Conservation (phyloP, 2,797 vertebrate species). For the Megalops cyprinoides region DNA sequence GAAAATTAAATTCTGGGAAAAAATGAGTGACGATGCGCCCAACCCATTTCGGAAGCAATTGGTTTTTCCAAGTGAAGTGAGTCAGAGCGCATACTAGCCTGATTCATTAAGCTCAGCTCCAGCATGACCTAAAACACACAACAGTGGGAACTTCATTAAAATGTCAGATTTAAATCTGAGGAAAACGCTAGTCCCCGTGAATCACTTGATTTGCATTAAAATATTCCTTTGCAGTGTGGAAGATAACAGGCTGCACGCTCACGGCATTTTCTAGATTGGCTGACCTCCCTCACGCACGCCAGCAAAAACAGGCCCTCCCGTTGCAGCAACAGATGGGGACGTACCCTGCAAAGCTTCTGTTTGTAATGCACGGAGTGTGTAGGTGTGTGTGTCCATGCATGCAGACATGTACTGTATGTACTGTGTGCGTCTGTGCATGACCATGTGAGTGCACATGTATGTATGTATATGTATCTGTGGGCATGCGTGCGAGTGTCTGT, state of each 20-base stretch:
- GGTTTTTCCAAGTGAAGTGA: not conserved
- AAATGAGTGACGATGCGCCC: not conserved
- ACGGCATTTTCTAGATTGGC: not conserved
- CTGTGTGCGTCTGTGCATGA: not conserved
- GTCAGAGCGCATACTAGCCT: not conserved
- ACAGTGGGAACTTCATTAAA: not conserved
- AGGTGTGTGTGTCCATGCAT: not conserved
- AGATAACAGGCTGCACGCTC: not conserved
- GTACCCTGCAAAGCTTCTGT: not conserved
- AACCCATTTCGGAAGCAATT: not conserved
- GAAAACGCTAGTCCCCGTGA: not conserved
- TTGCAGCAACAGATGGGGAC: slow-evolving; percentile 1
- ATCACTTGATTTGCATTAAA: not conserved
- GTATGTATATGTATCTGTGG: not conserved
- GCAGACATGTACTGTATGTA: not conserved
- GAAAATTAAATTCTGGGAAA: slow-evolving; percentile 1
- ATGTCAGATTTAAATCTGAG: not conserved
- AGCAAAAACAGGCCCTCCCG: not conserved
- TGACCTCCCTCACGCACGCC: not conserved
- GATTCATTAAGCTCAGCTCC: not conserved
- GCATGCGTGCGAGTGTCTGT: not conserved
- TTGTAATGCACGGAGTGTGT: not conserved
- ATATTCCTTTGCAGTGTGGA: not conserved
- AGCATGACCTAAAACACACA: not conserved
- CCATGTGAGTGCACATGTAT: not conserved